phyloP scores from a whole-genome alignment of 2,113 vertebrate species.

The Typhlomys cinereus region DNA sequence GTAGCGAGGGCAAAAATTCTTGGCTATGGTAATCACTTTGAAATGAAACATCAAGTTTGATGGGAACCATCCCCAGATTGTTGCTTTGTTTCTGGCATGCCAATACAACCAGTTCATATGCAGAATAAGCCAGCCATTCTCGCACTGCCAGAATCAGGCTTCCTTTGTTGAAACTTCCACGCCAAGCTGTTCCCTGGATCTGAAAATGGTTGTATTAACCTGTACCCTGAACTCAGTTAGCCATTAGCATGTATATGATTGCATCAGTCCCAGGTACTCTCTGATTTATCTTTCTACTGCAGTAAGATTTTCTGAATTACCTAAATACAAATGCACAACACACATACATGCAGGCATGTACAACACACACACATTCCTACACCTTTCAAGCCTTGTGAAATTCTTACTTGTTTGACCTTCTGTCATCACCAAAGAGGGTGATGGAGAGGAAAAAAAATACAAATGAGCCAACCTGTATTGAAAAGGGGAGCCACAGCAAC shows the following conservation, averaged over 20 bases:
- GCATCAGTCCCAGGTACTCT: neutral
- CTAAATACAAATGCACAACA: neutral
- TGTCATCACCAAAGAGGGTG: neutral
- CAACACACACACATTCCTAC: neutral
- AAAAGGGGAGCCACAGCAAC: neutral
- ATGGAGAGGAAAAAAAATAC: neutral
- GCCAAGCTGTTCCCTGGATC: slow-evolving; percentile 34
- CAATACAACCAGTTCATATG: slow-evolving; percentile 63
- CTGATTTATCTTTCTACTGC: slow-evolving; percentile 12
- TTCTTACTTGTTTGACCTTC: neutral
- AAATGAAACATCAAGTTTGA: slow-evolving; percentile 51
- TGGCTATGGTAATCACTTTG: slow-evolving; percentile 47
- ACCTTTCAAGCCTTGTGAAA: neutral
- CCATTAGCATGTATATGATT: neutral
- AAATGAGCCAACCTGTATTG: neutral
- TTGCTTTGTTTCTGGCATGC: slow-evolving; percentile 59
- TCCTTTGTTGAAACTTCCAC: slow-evolving; percentile 34
- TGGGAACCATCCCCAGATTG: slow-evolving; percentile 57
- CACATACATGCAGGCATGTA: neutral
- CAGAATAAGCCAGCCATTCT: slow-evolving; percentile 63
- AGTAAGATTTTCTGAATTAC: neutral
- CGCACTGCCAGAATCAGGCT: slow-evolving; percentile 39
- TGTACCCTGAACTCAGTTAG: slow-evolving; percentile 19
- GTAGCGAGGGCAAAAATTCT: slow-evolving; percentile 33
- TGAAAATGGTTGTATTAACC: neutral